Base-by-base conservation (phyloP, 1,140 invertebrate genomes). In the Bombus fervidus region DNA sequence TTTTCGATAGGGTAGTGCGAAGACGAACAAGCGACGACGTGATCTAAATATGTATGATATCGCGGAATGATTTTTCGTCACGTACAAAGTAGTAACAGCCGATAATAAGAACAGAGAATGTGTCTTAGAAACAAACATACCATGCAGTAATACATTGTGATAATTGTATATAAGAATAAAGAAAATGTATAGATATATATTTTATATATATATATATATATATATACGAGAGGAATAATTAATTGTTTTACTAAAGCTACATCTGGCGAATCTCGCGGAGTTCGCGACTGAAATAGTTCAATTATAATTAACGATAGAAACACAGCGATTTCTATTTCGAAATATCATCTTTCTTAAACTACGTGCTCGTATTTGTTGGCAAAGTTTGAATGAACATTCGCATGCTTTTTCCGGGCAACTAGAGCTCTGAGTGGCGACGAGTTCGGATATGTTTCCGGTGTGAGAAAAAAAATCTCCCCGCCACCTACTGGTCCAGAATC, bases 361-460 rank as follows among this genome's bases (percentile, higher is more conserved):
- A n/a, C 28, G 12, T n/a, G 59, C 28, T 22, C 34, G 13, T n/a
- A 28, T 31, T 72, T 25, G 34, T 81, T 41, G n/a, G 37, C n/a
- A 75, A 75, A 53, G n/a, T 74, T 74, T 43, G n/a, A 18, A 12
- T 3, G 43, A 53, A 25, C 73, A n/a, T 77, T 77, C 75, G 37
- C 37, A 62, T 31, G 75, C 57, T 39, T 62, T 28, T 77, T 75
- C 31, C 43, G 37, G 5, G 53, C 28, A 37, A 34, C 31, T 5
- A 37, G 34, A 25, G 28, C 74, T 39, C 34, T 1, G 25, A 12
- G 76, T 81, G 75, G 53, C 62, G 53, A 59, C 53, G 43, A 85
- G 77, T 43, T 89, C 77, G 87, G 77, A 88, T 66, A 66, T 43
- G n/a, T 76, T 87, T 74, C 64, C 64, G 53, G 68, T 41, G n/a